Percentiles rank a stretch among this genome's conserved stretches.
phyloP scores from a whole-genome alignment of 1,140 invertebrate species.

The Teleogryllus occipitalis region DNA sequence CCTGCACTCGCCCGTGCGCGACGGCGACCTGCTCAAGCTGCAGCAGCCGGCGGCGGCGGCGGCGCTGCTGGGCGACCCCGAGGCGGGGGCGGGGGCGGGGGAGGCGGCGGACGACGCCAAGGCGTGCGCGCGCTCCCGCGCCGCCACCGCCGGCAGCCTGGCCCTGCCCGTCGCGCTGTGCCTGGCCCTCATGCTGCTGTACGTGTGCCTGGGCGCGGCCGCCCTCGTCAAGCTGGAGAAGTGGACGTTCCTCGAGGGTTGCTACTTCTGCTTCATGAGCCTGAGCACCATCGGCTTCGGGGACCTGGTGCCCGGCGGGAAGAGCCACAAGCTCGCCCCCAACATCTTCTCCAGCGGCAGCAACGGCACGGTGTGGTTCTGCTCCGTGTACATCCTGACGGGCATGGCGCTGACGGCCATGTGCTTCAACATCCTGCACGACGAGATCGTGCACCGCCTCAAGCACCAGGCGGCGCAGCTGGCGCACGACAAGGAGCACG shows the following conservation, averaged over 20 bases:
- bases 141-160: conserved; percentile 46
- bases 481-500: conserved; percentile 7
- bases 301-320: conserved; percentile 62
- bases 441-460: conserved; percentile 68
- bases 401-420: conserved; percentile 95
- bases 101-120: conserved; percentile 18
- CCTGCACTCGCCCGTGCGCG: conserved; percentile 48
- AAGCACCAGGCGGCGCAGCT: conserved; percentile 8
- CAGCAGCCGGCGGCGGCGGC: conserved; percentile 36
- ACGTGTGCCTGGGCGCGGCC: conserved; percentile 79
- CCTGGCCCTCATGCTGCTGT: conserved; percentile 68
- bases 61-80: conserved; percentile 20
- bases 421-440: conserved; percentile 96
- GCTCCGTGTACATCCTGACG: conserved; percentile 89
- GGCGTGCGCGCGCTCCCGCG: conserved; percentile 11
- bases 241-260: conserved; percentile 81
- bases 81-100: conserved; percentile 17
- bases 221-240: conserved; percentile 75
- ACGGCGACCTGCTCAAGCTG: conserved; percentile 48
- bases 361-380: conserved; percentile 71
- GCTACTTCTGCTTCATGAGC: conserved; percentile 91
- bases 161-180: conserved; percentile 67
- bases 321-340: conserved; percentile 17
- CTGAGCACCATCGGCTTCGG: conserved; percentile 88
- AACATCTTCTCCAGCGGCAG: conserved; percentile 19